Evolutionary conservation across 2,797 vertebrate genomes (phyloP).

Genomic region (Pelobates cultripes): DNA sequence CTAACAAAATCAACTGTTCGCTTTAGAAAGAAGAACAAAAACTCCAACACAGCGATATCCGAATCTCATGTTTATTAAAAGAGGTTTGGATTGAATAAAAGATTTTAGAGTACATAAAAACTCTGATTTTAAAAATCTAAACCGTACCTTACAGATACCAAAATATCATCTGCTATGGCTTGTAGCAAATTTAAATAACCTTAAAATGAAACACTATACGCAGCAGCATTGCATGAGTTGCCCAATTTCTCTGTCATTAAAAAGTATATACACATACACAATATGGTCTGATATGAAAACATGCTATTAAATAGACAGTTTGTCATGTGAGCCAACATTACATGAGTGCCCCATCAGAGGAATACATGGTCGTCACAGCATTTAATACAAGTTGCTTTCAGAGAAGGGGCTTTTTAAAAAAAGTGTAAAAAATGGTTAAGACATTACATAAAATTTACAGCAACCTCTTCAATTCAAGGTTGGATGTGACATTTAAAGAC

Average conservation of each 20-base stretch:
- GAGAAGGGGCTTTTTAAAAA: neutral
- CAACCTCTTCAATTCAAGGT: neutral
- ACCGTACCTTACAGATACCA: slow-evolving; percentile 38
- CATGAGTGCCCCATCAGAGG: neutral
- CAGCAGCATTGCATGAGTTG: neutral
- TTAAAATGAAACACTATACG: neutral
- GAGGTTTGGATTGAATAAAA: neutral
- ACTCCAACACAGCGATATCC: no score
- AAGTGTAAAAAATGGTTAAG: neutral
- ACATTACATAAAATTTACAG: slow-evolving; percentile 47
- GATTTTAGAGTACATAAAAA: slow-evolving; percentile 4
- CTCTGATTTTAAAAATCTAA: slow-evolving; percentile 10
- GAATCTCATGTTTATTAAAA: slow-evolving; percentile 20
- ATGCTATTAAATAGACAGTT: neutral
- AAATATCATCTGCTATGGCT: neutral
- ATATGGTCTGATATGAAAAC: no score
- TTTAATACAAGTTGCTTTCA: no score
- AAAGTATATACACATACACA: neutral
- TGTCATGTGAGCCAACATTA: neutral
- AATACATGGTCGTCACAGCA: neutral
- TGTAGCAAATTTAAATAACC: slow-evolving; percentile 4
- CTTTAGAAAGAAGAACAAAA: no score
- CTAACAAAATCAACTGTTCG: no score
- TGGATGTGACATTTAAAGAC: slow-evolving; percentile 62
- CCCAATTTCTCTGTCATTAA: neutral